phyloP scores from a whole-genome alignment of 2,888 invertebrate genomes.

The Colletes collaris region DNA sequence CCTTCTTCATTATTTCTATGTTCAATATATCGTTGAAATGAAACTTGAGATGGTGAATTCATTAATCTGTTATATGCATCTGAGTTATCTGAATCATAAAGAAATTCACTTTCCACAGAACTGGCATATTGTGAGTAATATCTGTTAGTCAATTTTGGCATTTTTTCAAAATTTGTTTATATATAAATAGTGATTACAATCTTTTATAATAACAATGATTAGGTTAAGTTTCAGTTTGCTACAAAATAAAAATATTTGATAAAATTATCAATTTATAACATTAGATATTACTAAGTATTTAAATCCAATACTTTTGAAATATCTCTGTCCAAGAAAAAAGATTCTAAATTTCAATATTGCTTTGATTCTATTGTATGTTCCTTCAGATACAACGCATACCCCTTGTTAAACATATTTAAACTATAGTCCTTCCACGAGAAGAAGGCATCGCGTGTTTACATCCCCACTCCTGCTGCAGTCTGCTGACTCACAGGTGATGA shows the following conservation, averaged over 20 bases:
- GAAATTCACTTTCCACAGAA: conserved; percentile 21
- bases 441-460: no score
- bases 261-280: neutral
- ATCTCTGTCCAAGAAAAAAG: neutral
- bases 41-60: conserved; percentile 17
- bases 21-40: conserved; percentile 20
- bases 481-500: no score
- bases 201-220: neutral
- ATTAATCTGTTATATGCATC: neutral
- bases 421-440: neutral
- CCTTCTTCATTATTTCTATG: conserved; percentile 14
- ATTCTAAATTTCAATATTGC: neutral
- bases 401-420: neutral
- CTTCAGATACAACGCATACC: neutral
- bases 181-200: neutral
- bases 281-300: neutral
- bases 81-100: conserved; percentile 39
- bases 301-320: neutral
- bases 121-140: conserved; percentile 35
- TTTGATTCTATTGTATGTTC: neutral
- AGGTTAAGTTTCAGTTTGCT: conserved; percentile 9
- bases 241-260: neutral
- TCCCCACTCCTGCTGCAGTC: no score
- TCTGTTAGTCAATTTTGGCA: conserved; percentile 27
- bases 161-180: conserved; percentile 2